Conservation (phyloP, 2,888 invertebrate genomes). For the Hipparchia sbordonii region DNA sequence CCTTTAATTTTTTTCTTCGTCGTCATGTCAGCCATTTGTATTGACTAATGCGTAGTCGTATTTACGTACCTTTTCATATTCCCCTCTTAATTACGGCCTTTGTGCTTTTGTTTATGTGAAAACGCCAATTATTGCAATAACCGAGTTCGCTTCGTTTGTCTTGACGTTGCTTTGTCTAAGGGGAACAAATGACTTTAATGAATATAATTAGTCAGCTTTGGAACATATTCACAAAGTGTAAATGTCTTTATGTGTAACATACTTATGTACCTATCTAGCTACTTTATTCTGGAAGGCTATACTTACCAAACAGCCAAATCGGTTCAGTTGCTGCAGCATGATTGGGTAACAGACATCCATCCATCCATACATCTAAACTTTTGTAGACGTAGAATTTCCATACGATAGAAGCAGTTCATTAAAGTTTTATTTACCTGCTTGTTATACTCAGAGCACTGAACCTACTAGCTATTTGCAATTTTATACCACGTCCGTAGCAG, state of each 20-base stretch:
- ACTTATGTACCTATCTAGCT: neutral
- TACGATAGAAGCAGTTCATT: too few species aligned
- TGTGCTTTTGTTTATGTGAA: constrained; percentile 64
- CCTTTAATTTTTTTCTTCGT: neutral
- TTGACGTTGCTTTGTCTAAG: constrained; percentile 50
- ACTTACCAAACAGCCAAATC: too few species aligned
- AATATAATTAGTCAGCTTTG: constrained; percentile 49
- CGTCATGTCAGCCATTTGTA: constrained; percentile 22
- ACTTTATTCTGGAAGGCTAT: neutral
- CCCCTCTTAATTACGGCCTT: constrained; percentile 71
- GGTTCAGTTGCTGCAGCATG: too few species aligned
- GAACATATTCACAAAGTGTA: constrained; percentile 31
- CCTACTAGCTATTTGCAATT: too few species aligned
- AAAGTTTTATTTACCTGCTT: too few species aligned
- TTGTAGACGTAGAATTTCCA: too few species aligned
- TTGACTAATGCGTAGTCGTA: constrained; percentile 52
- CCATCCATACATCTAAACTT: too few species aligned
- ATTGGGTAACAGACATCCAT: too few species aligned
- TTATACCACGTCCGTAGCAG: too few species aligned
- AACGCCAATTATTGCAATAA: constrained; percentile 76
- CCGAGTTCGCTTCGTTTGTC: constrained; percentile 58
- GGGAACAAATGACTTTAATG: constrained; percentile 46
- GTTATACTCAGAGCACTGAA: too few species aligned
- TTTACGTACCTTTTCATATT: constrained; percentile 60
- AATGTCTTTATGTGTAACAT: constrained; percentile 40